Percentiles rank a stretch among this genome's conserved stretches.
These are phyloP conservation scores for Magallana ariakensis DNA, from an alignment of 1,140 invertebrate species.

Conservation along the genomic window DNA sequence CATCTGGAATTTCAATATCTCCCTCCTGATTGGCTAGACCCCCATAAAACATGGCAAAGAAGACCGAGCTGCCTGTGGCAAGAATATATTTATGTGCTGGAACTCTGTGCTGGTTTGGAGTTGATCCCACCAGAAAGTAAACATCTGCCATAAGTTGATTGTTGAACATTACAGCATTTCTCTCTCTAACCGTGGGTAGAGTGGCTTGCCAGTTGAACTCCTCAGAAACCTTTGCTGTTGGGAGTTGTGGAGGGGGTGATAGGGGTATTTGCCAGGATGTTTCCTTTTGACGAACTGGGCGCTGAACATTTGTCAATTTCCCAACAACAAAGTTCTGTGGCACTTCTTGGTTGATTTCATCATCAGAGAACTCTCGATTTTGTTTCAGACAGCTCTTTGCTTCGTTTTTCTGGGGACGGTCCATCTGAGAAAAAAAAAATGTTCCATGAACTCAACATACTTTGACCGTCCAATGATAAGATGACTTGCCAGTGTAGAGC, in stretches of 20 bases:
- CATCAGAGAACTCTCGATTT: slow-evolving; percentile 65
- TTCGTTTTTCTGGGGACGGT: slow-evolving; percentile 63
- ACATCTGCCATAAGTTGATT: slow-evolving; percentile 90
- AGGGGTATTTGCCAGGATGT: slow-evolving; percentile 59
- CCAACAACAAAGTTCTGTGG: slow-evolving; percentile 71
- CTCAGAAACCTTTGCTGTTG: slow-evolving; percentile 82
- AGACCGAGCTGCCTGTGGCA: slow-evolving; percentile 90
- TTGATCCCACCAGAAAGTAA: slow-evolving; percentile 86
- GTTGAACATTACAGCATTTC: slow-evolving; percentile 89
- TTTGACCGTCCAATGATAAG: too few relatives aligned
- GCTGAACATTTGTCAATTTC: slow-evolving; percentile 53
- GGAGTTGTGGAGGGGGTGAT: slow-evolving; percentile 60
- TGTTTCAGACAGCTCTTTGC: slow-evolving; percentile 63
- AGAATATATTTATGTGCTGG: slow-evolving; percentile 92
- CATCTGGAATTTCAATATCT: slow-evolving; percentile 89
- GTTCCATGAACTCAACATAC: not conserved
- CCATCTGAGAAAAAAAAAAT: slow-evolving; percentile 55
- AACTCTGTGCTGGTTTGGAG: slow-evolving; percentile 82
- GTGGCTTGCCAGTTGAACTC: slow-evolving; percentile 84
- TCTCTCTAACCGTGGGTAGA: slow-evolving; percentile 87
- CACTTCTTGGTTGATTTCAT: slow-evolving; percentile 78
- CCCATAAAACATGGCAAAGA: slow-evolving; percentile 93
- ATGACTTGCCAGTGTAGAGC: too few relatives aligned
- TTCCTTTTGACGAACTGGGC: slow-evolving; percentile 54
- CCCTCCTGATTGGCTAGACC: slow-evolving; percentile 85